Evolutionary conservation across 2,888 invertebrate species (phyloP).

Genomic region (Adineta ricciae): DNA sequence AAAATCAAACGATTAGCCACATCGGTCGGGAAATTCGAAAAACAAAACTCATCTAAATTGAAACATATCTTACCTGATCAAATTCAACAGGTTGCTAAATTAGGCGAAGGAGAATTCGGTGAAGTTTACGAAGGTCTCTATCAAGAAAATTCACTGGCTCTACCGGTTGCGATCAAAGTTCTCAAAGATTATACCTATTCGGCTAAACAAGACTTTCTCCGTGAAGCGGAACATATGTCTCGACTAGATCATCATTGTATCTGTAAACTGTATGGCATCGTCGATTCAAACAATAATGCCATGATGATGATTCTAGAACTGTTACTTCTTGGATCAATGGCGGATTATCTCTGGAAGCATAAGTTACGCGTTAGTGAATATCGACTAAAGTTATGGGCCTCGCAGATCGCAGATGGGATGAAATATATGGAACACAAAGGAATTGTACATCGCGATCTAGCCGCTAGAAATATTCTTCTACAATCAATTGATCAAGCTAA

Average conservation of each 20-base stretch:
- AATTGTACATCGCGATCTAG: constrained; percentile 81
- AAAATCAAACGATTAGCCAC: not conserved
- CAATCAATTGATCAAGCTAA: constrained; percentile 58
- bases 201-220: constrained; percentile 66
- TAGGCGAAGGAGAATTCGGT: constrained; percentile 72
- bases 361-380: constrained; percentile 47
- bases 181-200: constrained; percentile 63
- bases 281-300: constrained; percentile 65
- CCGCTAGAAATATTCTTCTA: constrained; percentile 77
- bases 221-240: constrained; percentile 83
- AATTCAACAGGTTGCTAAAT: not conserved
- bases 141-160: constrained; percentile 32
- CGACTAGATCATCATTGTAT: constrained; percentile 74
- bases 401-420: constrained; percentile 62
- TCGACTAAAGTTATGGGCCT: constrained; percentile 79
- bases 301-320: constrained; percentile 75
- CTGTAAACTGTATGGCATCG: constrained; percentile 70
- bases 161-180: constrained; percentile 72
- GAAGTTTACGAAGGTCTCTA: constrained; percentile 67
- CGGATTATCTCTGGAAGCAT: constrained; percentile 57
- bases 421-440: constrained; percentile 71
- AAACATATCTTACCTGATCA: not conserved
- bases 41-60: not conserved
- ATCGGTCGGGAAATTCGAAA: not conserved
- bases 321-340: constrained; percentile 73